These are phyloP conservation scores for Charanyca ferruginea DNA, from an alignment of 2,888 invertebrate species.

Conservation along the genomic window DNA sequence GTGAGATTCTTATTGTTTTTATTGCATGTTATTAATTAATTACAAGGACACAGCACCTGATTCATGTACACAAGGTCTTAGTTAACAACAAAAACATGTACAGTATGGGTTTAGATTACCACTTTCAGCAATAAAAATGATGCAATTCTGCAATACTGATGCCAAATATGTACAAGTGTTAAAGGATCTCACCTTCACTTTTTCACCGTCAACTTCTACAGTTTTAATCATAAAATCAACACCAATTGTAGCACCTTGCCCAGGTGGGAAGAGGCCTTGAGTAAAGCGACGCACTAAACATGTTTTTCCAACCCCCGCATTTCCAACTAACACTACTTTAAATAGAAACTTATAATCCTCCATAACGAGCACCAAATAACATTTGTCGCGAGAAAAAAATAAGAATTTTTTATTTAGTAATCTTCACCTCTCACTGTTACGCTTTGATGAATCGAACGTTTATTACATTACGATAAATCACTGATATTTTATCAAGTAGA, in stretches of 20 bases:
- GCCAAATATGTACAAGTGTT: conserved; percentile 64
- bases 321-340: conserved; percentile 99
- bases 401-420: conserved; percentile 59
- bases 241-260: conserved; percentile 99
- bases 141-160: conserved; percentile 75
- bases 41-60: conserved; percentile 32
- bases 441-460: conserved; percentile 81
- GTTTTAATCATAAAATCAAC: conserved; percentile 99
- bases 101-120: not conserved
- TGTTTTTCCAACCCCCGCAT: conserved; percentile 99
- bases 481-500: conserved; percentile 73
- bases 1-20: conserved; percentile 20
- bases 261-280: conserved; percentile 99
- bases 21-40: conserved; percentile 16
- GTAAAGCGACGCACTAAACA: conserved; percentile 99
- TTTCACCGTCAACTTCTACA: conserved; percentile 98
- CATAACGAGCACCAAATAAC: conserved; percentile 92
- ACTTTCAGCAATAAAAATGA: conserved; percentile 60
- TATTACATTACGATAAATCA: conserved; percentile 75
- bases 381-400: conserved; percentile 75
- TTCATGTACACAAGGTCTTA: conserved; percentile 17
- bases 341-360: conserved; percentile 99
- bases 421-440: conserved; percentile 78
- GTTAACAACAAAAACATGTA: conserved; percentile 18
- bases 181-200: conserved; percentile 94